These are phyloP conservation scores for Odontocolon sp. DNA, from an alignment of 2,888 invertebrate species.

Conservation along the genomic window DNA sequence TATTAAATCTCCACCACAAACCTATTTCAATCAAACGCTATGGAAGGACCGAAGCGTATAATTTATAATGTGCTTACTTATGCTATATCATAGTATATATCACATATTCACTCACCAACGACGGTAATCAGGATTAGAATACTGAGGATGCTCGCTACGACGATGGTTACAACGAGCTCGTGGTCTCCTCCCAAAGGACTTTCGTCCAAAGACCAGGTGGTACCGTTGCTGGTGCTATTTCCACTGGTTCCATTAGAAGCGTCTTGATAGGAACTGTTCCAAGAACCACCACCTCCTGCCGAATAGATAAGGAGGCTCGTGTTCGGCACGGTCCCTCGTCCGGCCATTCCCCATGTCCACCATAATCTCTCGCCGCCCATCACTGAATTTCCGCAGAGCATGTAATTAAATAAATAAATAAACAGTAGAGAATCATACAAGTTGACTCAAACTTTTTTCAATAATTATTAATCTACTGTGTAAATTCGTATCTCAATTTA, in stretches of 20 bases:
- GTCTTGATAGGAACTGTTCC: conserved; percentile 68
- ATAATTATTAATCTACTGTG: background rate
- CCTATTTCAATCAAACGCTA: background rate
- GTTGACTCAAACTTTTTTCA: too few species aligned
- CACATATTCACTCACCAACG: conserved; percentile 67
- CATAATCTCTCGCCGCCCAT: conserved; percentile 73
- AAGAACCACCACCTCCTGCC: conserved; percentile 52
- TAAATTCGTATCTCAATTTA: too few species aligned
- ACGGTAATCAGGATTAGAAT: conserved; percentile 72
- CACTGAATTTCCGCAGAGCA: conserved; percentile 52
- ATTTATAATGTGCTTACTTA: too few species aligned
- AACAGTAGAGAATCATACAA: background rate
- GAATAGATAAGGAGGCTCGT: conserved; percentile 64
- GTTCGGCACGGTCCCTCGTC: conserved; percentile 66
- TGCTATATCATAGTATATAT: background rate
- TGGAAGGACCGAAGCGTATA: too few species aligned
- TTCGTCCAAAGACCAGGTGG: conserved; percentile 40
- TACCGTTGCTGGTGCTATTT: conserved; percentile 32
- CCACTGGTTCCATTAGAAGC: conserved; percentile 64
- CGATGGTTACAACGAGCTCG: conserved; percentile 67
- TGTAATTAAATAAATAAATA: conserved; percentile 12
- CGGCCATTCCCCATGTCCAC: conserved; percentile 71
- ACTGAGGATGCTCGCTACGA: conserved; percentile 68
- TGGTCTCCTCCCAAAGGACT: conserved; percentile 57
- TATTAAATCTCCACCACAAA: too few species aligned